Percentiles rank a stretch among this genome's conserved stretches.
Evolutionary conservation across 2,888 invertebrate species (phyloP).

Genomic region (Noctua janthe): DNA sequence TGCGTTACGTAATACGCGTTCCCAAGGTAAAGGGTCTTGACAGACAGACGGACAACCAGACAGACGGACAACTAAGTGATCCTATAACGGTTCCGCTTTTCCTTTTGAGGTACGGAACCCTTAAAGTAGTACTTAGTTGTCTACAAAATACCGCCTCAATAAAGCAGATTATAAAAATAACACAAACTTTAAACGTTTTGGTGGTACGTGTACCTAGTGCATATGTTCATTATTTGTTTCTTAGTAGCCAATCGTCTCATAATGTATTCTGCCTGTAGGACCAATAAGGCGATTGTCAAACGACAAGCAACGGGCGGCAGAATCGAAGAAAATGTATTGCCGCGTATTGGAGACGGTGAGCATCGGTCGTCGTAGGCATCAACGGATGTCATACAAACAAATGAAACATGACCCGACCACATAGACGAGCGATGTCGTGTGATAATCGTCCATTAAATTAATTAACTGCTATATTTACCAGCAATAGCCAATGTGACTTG

Average conservation of each 20-base stretch:
- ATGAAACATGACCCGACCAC: background rate
- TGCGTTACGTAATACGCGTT: no score
- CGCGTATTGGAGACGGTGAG: no score
- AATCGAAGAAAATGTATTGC: no score
- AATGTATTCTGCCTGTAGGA: background rate
- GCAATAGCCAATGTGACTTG: constrained; percentile 90
- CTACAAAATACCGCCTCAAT: background rate
- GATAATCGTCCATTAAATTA: background rate
- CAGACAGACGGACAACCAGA: no score
- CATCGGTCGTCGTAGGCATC: background rate
- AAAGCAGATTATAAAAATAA: background rate
- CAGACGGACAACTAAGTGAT: no score
- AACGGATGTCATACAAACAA: background rate
- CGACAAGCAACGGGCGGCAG: no score
- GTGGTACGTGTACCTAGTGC: background rate
- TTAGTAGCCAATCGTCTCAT: no score
- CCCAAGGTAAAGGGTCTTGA: no score
- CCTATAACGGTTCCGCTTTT: no score
- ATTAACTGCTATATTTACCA: constrained; percentile 78
- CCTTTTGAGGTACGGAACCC: no score
- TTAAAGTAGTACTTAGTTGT: background rate
- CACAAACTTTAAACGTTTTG: background rate
- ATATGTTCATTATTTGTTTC: background rate
- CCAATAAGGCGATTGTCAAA: background rate
- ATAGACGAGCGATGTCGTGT: background rate